Evolutionary conservation across 2,888 invertebrate species (phyloP).

Genomic region (Orthosia gracilis): DNA sequence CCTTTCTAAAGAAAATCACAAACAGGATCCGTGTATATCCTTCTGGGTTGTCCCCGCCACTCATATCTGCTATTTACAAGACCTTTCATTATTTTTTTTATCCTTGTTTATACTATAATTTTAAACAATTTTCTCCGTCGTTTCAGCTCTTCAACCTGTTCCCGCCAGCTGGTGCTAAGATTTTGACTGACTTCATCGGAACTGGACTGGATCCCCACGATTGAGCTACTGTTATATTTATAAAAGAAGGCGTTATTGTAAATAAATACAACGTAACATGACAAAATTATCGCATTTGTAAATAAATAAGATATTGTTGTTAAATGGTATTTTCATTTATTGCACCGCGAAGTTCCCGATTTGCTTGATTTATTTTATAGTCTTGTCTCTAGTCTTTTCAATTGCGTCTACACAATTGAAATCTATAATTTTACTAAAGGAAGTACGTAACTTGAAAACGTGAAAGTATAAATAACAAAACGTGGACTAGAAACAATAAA

Average conservation of each 20-base stretch:
- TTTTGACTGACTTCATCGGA: conserved; percentile 91
- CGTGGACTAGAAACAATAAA: not conserved
- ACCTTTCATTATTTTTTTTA: not conserved
- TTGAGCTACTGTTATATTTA: conserved; percentile 8
- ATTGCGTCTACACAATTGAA: no score
- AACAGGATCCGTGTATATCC: no score
- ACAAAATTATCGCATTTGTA: conserved; percentile 24
- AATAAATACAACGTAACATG: conserved; percentile 26
- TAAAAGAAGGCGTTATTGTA: conserved; percentile 12
- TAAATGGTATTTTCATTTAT: conserved; percentile 6
- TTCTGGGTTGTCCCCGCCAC: no score
- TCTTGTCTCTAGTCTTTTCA: no score
- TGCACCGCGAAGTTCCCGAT: not conserved
- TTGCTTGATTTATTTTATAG: not conserved
- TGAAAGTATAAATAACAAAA: not conserved
- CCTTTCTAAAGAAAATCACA: no score
- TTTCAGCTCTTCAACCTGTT: conserved; percentile 87
- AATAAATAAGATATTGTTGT: conserved; percentile 47
- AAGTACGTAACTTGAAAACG: no score
- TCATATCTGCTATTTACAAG: not conserved
- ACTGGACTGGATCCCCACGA: conserved; percentile 90
- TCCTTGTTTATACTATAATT: not conserved
- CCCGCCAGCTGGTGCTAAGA: conserved; percentile 85
- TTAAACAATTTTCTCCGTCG: conserved; percentile 46
- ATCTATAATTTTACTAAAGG: no score